Conservation (phyloP, 1,140 invertebrate species). For the Zaprionus vittiger region DNA sequence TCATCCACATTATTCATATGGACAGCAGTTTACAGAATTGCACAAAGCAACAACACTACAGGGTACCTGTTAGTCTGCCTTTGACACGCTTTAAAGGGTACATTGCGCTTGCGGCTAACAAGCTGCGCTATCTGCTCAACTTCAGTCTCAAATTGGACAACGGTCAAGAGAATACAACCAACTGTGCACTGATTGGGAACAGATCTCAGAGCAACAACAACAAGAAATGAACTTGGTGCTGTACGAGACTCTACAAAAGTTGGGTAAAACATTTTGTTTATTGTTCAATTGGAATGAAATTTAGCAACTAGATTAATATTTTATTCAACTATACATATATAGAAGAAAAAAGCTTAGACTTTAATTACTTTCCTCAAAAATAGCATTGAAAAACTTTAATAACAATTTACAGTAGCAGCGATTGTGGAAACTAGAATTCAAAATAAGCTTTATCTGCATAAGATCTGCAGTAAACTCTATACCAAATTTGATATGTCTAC, state of each 20-base stretch:
- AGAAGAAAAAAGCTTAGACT: neutral
- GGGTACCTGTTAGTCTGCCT: neutral
- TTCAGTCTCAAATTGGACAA: slow-evolving; percentile 14
- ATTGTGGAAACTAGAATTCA: neutral
- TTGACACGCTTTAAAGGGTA: neutral
- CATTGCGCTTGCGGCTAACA: neutral
- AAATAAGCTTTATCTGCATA: neutral
- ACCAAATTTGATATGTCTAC: neutral
- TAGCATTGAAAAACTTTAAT: neutral
- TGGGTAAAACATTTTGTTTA: too few relatives aligned
- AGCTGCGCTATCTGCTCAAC: neutral
- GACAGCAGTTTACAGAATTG: neutral
- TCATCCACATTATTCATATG: too few relatives aligned
- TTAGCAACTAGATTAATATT: neutral
- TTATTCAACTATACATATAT: neutral
- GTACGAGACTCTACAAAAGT: neutral
- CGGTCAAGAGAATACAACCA: slow-evolving; percentile 12
- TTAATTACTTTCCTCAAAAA: neutral
- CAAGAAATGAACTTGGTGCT: neutral
- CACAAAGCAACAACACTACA: neutral
- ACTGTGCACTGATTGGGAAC: slow-evolving; percentile 22
- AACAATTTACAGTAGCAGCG: neutral
- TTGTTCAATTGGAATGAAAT: neutral
- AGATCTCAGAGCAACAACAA: neutral
- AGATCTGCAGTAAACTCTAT: neutral